Conservation (phyloP, 2,888 invertebrate species). For the Drosophila melanocephala region DNA sequence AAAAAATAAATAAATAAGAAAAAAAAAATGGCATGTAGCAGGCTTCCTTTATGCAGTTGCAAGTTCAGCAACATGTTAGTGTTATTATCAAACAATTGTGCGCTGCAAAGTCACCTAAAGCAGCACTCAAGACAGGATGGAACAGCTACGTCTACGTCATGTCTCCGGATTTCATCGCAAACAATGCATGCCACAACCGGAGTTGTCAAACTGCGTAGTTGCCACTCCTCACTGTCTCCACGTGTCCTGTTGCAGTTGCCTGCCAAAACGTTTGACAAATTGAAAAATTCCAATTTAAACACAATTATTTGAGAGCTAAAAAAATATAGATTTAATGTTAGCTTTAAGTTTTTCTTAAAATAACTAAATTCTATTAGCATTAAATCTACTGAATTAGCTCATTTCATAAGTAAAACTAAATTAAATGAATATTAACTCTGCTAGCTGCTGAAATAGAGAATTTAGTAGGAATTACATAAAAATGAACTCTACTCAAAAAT, state of each 20-base stretch:
- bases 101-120: slow-evolving; percentile 41
- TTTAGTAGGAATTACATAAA: background rate
- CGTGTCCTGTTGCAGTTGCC: slow-evolving; percentile 36
- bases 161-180: slow-evolving; percentile 51
- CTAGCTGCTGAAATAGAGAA: no score
- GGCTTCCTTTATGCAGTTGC: slow-evolving; percentile 59
- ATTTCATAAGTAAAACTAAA: no score
- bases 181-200: slow-evolving; percentile 66
- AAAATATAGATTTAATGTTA: background rate
- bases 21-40: slow-evolving; percentile 3
- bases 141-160: slow-evolving; percentile 2
- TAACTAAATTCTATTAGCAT: background rate
- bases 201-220: background rate
- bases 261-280: slow-evolving; percentile 63
- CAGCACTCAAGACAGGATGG: slow-evolving; percentile 19
- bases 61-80: slow-evolving; percentile 77
- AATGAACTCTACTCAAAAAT: background rate
- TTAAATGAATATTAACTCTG: no score
- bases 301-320: slow-evolving; percentile 48
- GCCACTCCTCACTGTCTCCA: slow-evolving; percentile 25
- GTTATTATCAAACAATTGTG: slow-evolving; percentile 79
- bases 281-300: slow-evolving; percentile 75
- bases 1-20: background rate
- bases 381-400: background rate
- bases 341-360: background rate